Base-by-base conservation (phyloP, 2,797 vertebrate genomes). In the Propithecus deckenii region DNA sequence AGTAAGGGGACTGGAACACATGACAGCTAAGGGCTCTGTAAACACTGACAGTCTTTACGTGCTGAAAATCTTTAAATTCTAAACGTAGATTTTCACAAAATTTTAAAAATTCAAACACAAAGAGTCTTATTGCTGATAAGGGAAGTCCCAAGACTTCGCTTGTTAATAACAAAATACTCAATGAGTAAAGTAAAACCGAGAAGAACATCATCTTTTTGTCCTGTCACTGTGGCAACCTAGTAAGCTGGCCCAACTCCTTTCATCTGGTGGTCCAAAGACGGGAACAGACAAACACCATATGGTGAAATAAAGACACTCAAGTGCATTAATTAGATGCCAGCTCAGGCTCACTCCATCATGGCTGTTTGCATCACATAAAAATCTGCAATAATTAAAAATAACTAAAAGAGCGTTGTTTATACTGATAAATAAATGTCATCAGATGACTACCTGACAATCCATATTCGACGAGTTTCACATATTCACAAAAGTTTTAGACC, bases 271-370 rank as follows among this genome's bases (percentile, higher is more conserved):
- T 46, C n/a, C 67, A 57, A 93, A 89, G 71, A 94, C 5, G 46
- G 76, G 71, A 94, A 91, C 57, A 67, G 72, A 67, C 75, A 94
- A 94, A 91, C 65, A 79, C 74, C 93, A 74, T 43, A 46, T 85
- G 91, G 75, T 63, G 71, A 97, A 94, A 94, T 22, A 85, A 96
- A 97, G 80, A 96, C 25, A 46, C 11, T 30, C 8, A 79, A 80
- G 61, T 38, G 92, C 72, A 5, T 94, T 84, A 89, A 79, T 78
- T 65, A 92, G 38, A 86, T 38, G 38, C 22, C 35, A 92, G 52
- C 61, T 93, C 74, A 93, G 46, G 59, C 50, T 87, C 43, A 61
- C 43, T 89, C 76, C 12, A 59, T 61, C 38, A 72, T 22, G 46
- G 46, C 61, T 84, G 15, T 18, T 2, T 38, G 25, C 41, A 71